These are phyloP conservation scores for Apteryx mantelli DNA, from an alignment of 2,113 vertebrate genomes.

Conservation along the genomic window DNA sequence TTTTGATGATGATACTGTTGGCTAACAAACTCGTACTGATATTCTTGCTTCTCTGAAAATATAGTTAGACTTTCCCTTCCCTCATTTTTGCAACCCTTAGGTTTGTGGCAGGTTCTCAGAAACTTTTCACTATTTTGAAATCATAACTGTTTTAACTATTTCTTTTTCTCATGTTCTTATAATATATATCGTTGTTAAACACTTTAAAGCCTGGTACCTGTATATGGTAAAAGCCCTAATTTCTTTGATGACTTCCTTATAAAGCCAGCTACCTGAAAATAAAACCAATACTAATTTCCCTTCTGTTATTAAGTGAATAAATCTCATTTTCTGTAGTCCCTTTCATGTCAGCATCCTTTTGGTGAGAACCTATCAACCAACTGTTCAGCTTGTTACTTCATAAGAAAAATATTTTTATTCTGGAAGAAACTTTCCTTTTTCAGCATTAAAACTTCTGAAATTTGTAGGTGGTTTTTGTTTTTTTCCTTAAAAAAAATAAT, in stretches of 20 bases:
- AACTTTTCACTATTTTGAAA: not conserved
- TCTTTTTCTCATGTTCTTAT: not conserved
- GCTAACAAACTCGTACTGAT: not conserved
- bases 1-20: not conserved
- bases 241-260: not conserved
- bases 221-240: not conserved
- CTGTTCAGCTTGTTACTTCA: not conserved
- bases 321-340: not conserved
- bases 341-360: not conserved
- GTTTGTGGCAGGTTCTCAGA: not conserved
- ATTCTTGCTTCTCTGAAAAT: not conserved
- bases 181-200: not conserved
- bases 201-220: not conserved
- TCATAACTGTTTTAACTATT: not conserved
- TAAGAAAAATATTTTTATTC: not conserved
- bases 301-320: not conserved
- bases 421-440: not conserved
- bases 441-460: not conserved
- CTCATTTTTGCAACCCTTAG: not conserved
- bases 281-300: not conserved
- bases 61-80: not conserved
- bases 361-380: not conserved
- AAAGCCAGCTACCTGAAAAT: not conserved
- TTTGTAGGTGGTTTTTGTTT: not conserved
- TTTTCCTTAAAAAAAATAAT: not conserved